Evolutionary conservation across 2,797 vertebrate species (phyloP), one percentile per base, ranked within the genome.

Genomic region (Sebastes umbrosus): DNA sequence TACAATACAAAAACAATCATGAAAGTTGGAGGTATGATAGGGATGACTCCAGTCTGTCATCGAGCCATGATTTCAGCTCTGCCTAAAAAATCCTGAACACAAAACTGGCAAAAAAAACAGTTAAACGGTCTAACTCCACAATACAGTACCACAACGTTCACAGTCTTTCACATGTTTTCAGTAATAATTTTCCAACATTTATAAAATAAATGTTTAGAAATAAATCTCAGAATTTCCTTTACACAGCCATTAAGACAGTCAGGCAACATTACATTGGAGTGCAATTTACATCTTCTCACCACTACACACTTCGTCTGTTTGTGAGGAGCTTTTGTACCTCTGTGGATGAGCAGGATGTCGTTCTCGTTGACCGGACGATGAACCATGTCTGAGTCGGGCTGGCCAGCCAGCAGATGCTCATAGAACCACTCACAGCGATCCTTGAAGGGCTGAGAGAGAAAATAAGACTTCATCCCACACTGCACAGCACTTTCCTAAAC

Each of bases 391-490:
- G 98, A 98, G 92, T 99, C 98, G 1, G 97, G 97, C 86, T 98
- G 97, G 77, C 97, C 97, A 0, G 97, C 96, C 80, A 97, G 96
- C 85, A 99, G 95, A 88, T 99, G 98, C 90, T 99, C 98, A 75
- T 99, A 99, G 94, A 99, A 99, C 99, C 99, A 99, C 88, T 99
- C 98, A 72, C 97, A 99, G 55, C 98, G 96, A 91, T 99, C 99
- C 93, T 99, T 99, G 94, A 99, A 99, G 3, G 99, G 97, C 99
- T 99, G 86, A 63, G 59, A 52, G 32, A 34, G 64, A 84, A 82
- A 81, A 85, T 29, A 85, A 83, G 67, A 80, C 54, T 76, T 86
- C 6, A 83, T 68, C 50, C 24, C 55, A 80, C 50, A 43, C 43
- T 36, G 55, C 64, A 68, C 75, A 73, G 66, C 79, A 80, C 73